These are phyloP conservation scores for Choloepus didactylus DNA, from an alignment of 2,797 vertebrate species.

Conservation along the genomic window DNA sequence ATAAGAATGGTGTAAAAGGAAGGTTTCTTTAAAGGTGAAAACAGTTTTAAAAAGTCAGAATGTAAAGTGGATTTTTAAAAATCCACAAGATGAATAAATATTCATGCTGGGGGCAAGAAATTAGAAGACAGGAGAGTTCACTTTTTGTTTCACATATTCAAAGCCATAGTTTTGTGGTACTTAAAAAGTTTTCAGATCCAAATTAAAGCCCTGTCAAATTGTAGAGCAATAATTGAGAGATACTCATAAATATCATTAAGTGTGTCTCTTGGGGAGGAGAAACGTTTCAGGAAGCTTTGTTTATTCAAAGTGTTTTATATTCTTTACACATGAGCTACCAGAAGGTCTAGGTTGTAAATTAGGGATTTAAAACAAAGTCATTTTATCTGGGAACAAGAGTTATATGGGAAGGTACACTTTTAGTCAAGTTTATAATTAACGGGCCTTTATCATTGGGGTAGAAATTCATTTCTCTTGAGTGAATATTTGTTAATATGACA, in stretches of 20 bases:
- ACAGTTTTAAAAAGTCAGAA: constrained; percentile 49
- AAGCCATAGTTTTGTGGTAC: constrained; percentile 24
- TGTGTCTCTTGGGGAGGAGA: constrained; percentile 75
- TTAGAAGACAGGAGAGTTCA: constrained; percentile 31
- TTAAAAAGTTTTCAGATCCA: constrained; percentile 79
- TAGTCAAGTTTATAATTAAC: constrained; percentile 88
- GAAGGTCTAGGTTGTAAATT: constrained; percentile 88
- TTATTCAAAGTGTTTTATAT: constrained; percentile 86
- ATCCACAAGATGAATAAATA: constrained; percentile 36
- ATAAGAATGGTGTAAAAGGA: constrained; percentile 54
- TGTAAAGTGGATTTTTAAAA: constrained; percentile 44
- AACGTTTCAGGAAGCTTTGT: constrained; percentile 84
- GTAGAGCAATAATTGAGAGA: constrained; percentile 85
- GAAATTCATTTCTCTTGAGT: constrained; percentile 87
- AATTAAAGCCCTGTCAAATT: constrained; percentile 84
- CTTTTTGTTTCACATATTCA: constrained; percentile 59
- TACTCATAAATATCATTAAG: constrained; percentile 86
- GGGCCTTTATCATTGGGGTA: constrained; percentile 84
- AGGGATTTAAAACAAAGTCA: constrained; percentile 88
- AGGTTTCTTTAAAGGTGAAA: constrained; percentile 61
- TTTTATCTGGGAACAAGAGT: constrained; percentile 86
- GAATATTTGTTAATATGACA: constrained; percentile 84
- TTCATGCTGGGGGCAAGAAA: constrained; percentile 5
- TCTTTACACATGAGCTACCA: constrained; percentile 87
- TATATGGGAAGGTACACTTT: constrained; percentile 84